Conservation (phyloP, 2,888 invertebrate genomes). For the Panzeria rudis region DNA sequence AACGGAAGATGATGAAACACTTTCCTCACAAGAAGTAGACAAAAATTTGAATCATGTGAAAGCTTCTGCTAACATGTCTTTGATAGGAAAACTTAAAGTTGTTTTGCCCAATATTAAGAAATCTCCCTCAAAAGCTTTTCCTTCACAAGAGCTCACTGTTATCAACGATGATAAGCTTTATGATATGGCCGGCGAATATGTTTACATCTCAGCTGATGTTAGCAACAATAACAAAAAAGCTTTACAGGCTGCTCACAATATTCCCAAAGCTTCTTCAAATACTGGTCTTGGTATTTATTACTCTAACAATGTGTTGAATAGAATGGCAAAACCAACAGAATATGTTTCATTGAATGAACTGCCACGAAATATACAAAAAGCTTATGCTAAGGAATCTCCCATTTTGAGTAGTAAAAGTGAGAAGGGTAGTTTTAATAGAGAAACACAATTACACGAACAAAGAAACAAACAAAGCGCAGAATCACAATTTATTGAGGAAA, state of each 20-base stretch:
- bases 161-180: slow-evolving; percentile 81
- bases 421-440: slow-evolving; percentile 70
- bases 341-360: slow-evolving; percentile 93
- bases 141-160: slow-evolving; percentile 83
- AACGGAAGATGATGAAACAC: slow-evolving; percentile 77
- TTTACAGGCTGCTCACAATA: slow-evolving; percentile 70
- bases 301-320: slow-evolving; percentile 87
- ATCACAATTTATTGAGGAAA: slow-evolving; percentile 69
- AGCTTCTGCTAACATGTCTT: slow-evolving; percentile 86
- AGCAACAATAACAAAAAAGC: slow-evolving; percentile 87
- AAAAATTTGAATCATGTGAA: slow-evolving; percentile 82
- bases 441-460: slow-evolving; percentile 72
- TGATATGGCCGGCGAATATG: slow-evolving; percentile 89
- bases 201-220: slow-evolving; percentile 92
- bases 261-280: slow-evolving; percentile 74
- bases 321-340: slow-evolving; percentile 83
- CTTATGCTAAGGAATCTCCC: slow-evolving; percentile 71
- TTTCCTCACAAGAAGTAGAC: slow-evolving; percentile 78
- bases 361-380: slow-evolving; percentile 84
- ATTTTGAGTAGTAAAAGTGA: slow-evolving; percentile 67
- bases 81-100: slow-evolving; percentile 89
- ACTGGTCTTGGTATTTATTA: slow-evolving; percentile 85
- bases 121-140: slow-evolving; percentile 85
- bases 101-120: slow-evolving; percentile 86
- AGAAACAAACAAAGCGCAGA: slow-evolving; percentile 76